Evolutionary conservation across 2,797 vertebrate genomes (phyloP).

Genomic region (Sebastes paucispinis): DNA sequence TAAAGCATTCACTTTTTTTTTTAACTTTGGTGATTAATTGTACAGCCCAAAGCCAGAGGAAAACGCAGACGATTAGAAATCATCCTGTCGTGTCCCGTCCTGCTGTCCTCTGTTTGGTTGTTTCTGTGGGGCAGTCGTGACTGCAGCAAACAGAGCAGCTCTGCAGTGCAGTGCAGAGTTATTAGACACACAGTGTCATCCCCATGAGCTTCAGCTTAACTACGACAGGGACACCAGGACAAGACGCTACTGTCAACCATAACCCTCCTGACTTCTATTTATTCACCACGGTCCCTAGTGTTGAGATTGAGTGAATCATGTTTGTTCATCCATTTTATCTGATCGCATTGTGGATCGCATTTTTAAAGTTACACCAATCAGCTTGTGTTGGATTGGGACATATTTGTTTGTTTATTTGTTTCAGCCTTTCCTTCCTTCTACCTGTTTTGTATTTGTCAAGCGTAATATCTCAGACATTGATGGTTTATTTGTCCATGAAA

Average conservation of each 20-base stretch:
- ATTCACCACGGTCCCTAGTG: background rate
- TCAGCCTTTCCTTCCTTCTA: background rate
- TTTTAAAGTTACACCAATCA: background rate
- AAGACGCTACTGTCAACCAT: background rate
- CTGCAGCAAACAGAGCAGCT: conserved; percentile 69
- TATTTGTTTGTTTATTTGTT: background rate
- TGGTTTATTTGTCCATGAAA: background rate
- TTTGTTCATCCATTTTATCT: background rate
- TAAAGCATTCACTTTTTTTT: background rate
- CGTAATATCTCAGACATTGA: background rate
- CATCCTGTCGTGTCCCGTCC: conserved; percentile 41
- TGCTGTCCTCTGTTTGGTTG: conserved; percentile 55
- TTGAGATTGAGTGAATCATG: background rate
- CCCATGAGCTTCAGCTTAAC: conserved; percentile 29
- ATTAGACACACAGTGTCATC: conserved; percentile 44
- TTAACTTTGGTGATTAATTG: conserved; percentile 24
- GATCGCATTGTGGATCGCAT: background rate
- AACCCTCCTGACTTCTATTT: background rate
- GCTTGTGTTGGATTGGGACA: too few species aligned
- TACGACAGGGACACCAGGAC: conserved; percentile 31
- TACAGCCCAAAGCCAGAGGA: conserved; percentile 26
- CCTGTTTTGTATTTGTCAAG: background rate
- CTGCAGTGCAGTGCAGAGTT: conserved; percentile 53
- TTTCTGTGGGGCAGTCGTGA: conserved; percentile 72
- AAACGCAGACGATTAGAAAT: conserved; percentile 36